These are phyloP conservation scores for Oxygymnocypris stewartii DNA, from an alignment of 2,113 vertebrate genomes.

Conservation along the genomic window DNA sequence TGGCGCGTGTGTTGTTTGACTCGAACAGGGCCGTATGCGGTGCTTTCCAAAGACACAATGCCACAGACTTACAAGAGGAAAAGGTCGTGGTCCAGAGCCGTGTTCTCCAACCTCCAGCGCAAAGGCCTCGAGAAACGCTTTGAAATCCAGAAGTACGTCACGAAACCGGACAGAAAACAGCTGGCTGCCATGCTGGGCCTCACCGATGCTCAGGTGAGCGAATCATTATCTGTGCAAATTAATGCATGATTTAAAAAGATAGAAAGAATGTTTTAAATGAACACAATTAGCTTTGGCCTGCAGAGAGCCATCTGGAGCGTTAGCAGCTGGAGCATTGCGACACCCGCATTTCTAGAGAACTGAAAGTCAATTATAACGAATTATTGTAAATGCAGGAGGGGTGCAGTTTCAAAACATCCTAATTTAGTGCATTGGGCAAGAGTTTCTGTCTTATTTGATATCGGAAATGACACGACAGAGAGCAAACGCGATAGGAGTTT, in stretches of 20 bases:
- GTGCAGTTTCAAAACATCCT: conserved; percentile 41
- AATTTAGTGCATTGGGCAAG: conserved; percentile 10
- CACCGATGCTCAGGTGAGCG: conserved; percentile 93
- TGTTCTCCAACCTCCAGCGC: conserved; percentile 97
- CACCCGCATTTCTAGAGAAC: conserved; percentile 56
- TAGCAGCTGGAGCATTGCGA: conserved; percentile 41
- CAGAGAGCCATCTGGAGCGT: neutral
- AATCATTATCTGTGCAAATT: neutral
- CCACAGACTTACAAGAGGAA: conserved; percentile 98
- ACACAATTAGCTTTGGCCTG: neutral
- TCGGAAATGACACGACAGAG: neutral
- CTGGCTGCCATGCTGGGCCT: conserved; percentile 97
- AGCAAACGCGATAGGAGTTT: neutral
- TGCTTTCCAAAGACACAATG: conserved; percentile 98
- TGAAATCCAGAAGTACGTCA: conserved; percentile 98
- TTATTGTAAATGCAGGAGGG: conserved; percentile 53
- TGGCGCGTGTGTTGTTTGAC: neutral
- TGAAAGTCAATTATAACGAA: conserved; percentile 62
- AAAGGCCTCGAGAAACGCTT: conserved; percentile 98
- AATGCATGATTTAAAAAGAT: neutral
- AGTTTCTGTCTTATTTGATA: neutral
- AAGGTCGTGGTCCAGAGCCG: conserved; percentile 95
- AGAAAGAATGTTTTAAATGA: neutral
- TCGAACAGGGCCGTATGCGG: conserved; percentile 87
- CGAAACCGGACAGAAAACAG: conserved; percentile 97